A percentile compares a stretch with the other conserved stretches of the same genome.
Conservation (phyloP, 2,797 vertebrate genomes). For the Parauchenoglanis punctatus region DNA sequence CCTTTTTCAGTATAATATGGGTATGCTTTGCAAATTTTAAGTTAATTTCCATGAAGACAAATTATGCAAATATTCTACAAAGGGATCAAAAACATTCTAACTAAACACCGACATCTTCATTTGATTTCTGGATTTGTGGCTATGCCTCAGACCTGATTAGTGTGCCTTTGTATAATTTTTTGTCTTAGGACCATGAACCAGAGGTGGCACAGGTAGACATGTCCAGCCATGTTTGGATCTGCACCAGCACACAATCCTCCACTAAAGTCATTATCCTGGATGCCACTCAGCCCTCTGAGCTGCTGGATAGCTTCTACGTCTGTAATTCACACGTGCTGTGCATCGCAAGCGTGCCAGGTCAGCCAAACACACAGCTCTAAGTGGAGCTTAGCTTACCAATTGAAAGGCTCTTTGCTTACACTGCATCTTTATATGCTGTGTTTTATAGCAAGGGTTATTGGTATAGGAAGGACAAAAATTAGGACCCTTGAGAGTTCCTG, state of each 20-base stretch:
- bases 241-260: constrained; percentile 92
- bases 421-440: neutral
- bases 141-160: neutral
- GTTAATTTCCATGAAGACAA: neutral
- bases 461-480: neutral
- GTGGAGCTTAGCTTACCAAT: neutral
- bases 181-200: constrained; percentile 73
- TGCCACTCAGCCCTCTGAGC: constrained; percentile 89
- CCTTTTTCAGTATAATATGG: neutral
- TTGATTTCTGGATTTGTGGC: too few species aligned
- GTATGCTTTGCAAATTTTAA: neutral
- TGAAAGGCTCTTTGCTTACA: neutral
- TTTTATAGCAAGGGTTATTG: neutral
- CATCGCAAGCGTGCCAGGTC: constrained; percentile 94
- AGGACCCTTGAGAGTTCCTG: neutral
- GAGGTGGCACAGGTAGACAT: constrained; percentile 74
- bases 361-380: neutral
- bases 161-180: neutral
- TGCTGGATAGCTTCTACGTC: constrained; percentile 95
- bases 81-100: neutral
- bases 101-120: neutral
- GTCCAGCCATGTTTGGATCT: constrained; percentile 92
- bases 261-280: constrained; percentile 97
- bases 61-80: neutral
- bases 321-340: constrained; percentile 96